phyloP scores from a whole-genome alignment of 2,113 vertebrate species.

The Hylia prasina region DNA sequence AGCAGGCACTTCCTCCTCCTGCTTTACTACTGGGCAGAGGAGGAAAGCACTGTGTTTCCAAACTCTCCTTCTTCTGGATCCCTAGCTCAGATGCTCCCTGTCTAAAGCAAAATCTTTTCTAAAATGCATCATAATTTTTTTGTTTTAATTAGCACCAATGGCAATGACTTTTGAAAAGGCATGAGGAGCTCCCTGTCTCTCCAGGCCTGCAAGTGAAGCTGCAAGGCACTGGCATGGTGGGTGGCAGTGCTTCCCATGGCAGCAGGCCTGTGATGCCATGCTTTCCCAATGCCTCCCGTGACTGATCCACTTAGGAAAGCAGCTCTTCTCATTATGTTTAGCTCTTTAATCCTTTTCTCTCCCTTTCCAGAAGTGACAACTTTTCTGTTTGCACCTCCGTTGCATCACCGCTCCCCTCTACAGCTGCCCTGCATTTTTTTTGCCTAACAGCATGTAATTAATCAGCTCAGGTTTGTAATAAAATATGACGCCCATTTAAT shows the following conservation, averaged over 20 bases:
- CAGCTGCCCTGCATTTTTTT: not conserved
- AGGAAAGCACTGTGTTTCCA: not conserved
- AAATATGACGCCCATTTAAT: constrained; percentile 22
- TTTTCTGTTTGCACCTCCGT: not conserved
- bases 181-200: not conserved
- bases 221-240: not conserved
- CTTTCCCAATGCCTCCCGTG: not conserved
- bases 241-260: not conserved
- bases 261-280: rapidly evolving
- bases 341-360: not conserved
- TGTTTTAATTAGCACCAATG: not conserved
- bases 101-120: not conserved
- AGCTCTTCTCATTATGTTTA: not conserved
- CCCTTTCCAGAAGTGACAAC: not conserved
- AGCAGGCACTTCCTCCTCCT: rapidly evolving
- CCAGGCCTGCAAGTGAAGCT: not conserved
- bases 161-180: not conserved
- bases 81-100: rapidly evolving
- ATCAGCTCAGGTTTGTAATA: not conserved
- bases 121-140: not conserved
- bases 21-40: not conserved
- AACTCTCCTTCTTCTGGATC: not conserved
- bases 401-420: not conserved
- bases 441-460: constrained; percentile 27
- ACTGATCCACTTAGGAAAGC: not conserved